Evolutionary conservation across 2,797 vertebrate species (phyloP), one percentile per base, ranked within the genome.

Genomic region (Zalophus californianus): DNA sequence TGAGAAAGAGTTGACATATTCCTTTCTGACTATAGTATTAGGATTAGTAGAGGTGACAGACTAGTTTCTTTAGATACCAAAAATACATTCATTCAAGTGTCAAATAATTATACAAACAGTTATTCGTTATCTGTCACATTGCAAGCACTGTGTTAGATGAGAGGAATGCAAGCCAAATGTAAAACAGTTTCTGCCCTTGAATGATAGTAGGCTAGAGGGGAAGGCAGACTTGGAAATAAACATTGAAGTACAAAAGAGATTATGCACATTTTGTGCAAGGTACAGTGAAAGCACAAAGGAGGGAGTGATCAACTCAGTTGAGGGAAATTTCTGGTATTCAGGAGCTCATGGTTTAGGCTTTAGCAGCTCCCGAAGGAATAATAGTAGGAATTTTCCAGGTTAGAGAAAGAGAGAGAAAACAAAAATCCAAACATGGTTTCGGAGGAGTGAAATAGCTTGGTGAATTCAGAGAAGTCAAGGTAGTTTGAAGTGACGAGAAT

Each of bases 31-130:
- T 86, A 38, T 27, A 32, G 73, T 32, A 23, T 95, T 89, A 68
- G 27, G 52, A 27, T 94, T 94, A 79, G 48, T 68, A 91, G 52
- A 94, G n/a, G 58, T 89, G n/a, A 94, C 35, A 77, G 52, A 75
- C 32, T 27, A 16, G 4, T 73, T 70, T 93, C 41, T 94, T 88
- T 20, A 88, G 21, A 80, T 92, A 21, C 58, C 44, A 85, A 86
- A 77, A 70, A 77, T 86, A 89, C 16, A 72, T 58, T 77, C 38
- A 60, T 91, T 84, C 41, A 92, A 0, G 88, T 70, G 38, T 66
- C 54, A 86, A 84, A 52, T 77, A 50, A 62, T 54, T 85, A 83
- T 41, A 79, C 29, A 84, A 73, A 79, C 72, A 73, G 35, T 35
- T 75, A 83, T 21, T 92, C 56, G 79, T 82, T 35, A 85, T 93